Evolutionary conservation across 2,888 invertebrate species (phyloP).

Genomic region (Aproaerema taeniolella): DNA sequence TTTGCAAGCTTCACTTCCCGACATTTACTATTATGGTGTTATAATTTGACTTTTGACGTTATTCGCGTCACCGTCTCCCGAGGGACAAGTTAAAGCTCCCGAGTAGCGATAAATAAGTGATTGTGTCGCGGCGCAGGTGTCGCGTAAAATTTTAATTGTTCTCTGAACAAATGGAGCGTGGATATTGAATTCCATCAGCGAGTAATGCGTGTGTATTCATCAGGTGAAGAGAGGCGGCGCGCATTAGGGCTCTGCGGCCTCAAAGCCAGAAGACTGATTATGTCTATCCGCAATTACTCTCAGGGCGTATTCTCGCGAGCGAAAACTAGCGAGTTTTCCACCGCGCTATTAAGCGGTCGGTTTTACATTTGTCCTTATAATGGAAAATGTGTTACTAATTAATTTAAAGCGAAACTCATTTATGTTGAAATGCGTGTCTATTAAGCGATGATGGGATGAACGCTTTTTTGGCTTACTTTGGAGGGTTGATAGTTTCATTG

Average conservation of each 20-base stretch:
- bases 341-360: constrained; percentile 77
- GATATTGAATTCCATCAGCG: constrained; percentile 41
- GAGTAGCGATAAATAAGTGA: neutral
- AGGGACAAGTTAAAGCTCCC: neutral
- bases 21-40: constrained; percentile 31
- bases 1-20: constrained; percentile 57
- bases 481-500: constrained; percentile 52
- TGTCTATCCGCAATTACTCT: constrained; percentile 77
- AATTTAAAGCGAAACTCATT: constrained; percentile 77
- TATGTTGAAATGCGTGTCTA: constrained; percentile 75
- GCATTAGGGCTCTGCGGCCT: constrained; percentile 69
- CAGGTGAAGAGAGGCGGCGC: constrained; percentile 66
- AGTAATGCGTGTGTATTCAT: constrained; percentile 61
- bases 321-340: constrained; percentile 78
- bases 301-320: constrained; percentile 73
- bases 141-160: constrained; percentile 31
- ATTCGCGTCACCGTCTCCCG: constrained; percentile 4
- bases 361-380: constrained; percentile 78
- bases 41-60: constrained; percentile 10
- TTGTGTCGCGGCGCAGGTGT: constrained; percentile 1
- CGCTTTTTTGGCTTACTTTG: constrained; percentile 53
- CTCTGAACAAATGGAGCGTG: constrained; percentile 32
- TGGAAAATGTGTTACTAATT: constrained; percentile 78
- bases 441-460: constrained; percentile 70
- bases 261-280: constrained; percentile 78